These are phyloP conservation scores for Origma solitaria DNA, from an alignment of 2,113 vertebrate genomes.

Conservation along the genomic window DNA sequence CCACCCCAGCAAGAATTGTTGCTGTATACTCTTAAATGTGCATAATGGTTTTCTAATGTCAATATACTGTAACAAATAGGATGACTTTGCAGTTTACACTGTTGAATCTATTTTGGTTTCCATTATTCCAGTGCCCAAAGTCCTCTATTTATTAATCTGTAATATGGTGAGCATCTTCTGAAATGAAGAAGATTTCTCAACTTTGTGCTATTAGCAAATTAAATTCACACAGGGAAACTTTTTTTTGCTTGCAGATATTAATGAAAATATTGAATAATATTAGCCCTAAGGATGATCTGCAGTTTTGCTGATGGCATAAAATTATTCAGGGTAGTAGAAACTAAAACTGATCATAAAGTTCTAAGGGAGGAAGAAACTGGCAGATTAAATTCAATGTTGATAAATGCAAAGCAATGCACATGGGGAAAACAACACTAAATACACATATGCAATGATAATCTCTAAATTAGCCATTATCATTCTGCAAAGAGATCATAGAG, in stretches of 20 bases:
- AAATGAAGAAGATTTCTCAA: not conserved
- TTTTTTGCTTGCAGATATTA: slow-evolving; percentile 8
- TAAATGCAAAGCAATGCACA: slow-evolving; percentile 44
- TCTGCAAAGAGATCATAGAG: slow-evolving; percentile 52
- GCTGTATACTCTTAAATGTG: not conserved
- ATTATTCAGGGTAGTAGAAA: slow-evolving; percentile 31
- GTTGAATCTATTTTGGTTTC: slow-evolving; percentile 16
- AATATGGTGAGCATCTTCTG: not conserved
- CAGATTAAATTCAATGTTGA: slow-evolving; percentile 52
- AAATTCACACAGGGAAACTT: not conserved
- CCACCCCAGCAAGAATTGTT: not conserved
- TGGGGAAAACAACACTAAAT: slow-evolving; percentile 57
- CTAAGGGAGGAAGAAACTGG: slow-evolving; percentile 32
- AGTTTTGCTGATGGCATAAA: slow-evolving; percentile 5
- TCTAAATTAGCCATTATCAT: slow-evolving; percentile 61
- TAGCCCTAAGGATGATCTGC: not conserved
- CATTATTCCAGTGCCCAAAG: not conserved
- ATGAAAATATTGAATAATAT: slow-evolving; percentile 51
- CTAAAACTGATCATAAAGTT: slow-evolving; percentile 15
- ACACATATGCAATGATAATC: slow-evolving; percentile 43
- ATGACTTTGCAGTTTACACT: not conserved
- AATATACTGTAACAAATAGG: not conserved
- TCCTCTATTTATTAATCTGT: not conserved
- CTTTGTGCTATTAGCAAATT: not conserved
- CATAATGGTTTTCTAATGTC: not conserved